Evolutionary conservation across 2,888 invertebrate species (phyloP), one percentile per base, ranked within the genome.

Genomic region (Phalangium opilio): DNA sequence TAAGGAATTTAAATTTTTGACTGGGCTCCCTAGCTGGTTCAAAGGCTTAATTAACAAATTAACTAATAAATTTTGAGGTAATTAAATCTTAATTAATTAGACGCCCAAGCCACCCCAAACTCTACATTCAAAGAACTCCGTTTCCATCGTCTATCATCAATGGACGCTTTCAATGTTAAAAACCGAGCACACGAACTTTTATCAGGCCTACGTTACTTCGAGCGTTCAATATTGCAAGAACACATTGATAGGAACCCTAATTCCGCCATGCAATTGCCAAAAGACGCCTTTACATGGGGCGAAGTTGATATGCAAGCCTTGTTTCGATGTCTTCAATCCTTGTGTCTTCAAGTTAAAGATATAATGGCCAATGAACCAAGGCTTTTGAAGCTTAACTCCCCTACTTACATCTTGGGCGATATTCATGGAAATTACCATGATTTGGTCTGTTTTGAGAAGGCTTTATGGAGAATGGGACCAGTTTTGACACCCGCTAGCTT

Each of bases 401-500:
- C 55, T 32, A 43, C 51, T 10, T 50, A 53, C 41, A 47, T 55
- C 1, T 34, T 54, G 12, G 55, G 55, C 43, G 82, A 83, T 60
- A 69, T 83, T 35, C 83, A 83, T 66, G 83, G 83, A 17, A 83
- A 81, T 64, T 74, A 77, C 51, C 64, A 69, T 8, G 80, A 82
- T 55, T 66, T 83, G 32, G 67, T 78, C 7, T 70, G 74, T 43
- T 78, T 81, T 68, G 81, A 82, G 64, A 70, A 73, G 50, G 71
- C 74, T 0, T 65, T 83, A 12, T 83, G 82, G 82, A 70, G 77
- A 15, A 67, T 76, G 49, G 80, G 81, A 1, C 72, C 77, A 0
- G 68, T 73, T 7, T 65, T 81, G 40, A 73, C 75, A 10, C 78
- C 81, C 0, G 73, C 75, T 3, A 71, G 70, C 15, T 67, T 81